Evolutionary conservation across 2,888 invertebrate species (phyloP).

Genomic region (Cataglyphis altisquamis): DNA sequence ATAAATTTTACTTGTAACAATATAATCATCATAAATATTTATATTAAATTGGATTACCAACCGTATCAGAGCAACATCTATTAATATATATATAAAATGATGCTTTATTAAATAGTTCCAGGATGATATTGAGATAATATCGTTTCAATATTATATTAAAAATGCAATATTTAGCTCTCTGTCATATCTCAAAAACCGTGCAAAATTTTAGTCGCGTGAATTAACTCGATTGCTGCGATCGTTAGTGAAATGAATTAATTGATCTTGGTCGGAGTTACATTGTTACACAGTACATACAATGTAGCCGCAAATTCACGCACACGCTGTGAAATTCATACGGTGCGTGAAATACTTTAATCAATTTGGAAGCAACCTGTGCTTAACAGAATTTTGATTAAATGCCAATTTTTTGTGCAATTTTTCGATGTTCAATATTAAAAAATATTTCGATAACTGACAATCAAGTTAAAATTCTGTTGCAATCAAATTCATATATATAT

Average conservation of each 20-base stretch:
- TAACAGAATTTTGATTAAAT: slow-evolving; percentile 30
- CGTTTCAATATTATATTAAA: slow-evolving; percentile 5
- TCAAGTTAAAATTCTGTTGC: slow-evolving; percentile 16
- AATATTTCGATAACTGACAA: slow-evolving; percentile 1
- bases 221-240: slow-evolving; percentile 70
- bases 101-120: no score
- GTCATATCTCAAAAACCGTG: slow-evolving; percentile 27
- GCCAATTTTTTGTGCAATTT: slow-evolving; percentile 14
- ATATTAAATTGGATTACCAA: background rate
- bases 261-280: slow-evolving; percentile 48
- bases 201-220: slow-evolving; percentile 56
- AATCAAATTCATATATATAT: background rate
- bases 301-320: slow-evolving; percentile 48
- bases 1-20: background rate
- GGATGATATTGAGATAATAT: background rate
- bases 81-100: background rate
- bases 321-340: slow-evolving; percentile 5
- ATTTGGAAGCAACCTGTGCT: background rate
- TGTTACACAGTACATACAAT: slow-evolving; percentile 42
- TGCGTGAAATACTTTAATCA: slow-evolving; percentile 28
- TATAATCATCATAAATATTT: slow-evolving; percentile 22
- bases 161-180: slow-evolving; percentile 8
- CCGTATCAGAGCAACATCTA: background rate
- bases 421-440: slow-evolving; percentile 31
- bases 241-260: slow-evolving; percentile 69